Conservation (phyloP, 92 coral and sea anemone species). For the Porites cylindrica region DNA sequence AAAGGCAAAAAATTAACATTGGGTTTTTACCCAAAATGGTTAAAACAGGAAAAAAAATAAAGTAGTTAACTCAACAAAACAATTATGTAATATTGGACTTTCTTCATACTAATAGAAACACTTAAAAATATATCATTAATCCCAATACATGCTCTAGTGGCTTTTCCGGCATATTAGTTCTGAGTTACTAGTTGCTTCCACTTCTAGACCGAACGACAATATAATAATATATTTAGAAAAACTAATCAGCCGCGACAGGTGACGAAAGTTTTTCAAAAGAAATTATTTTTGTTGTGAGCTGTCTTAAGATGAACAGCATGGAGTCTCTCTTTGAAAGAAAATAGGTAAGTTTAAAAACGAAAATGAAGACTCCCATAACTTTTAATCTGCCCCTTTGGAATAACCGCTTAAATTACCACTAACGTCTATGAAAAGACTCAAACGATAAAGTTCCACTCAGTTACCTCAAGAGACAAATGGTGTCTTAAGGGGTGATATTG, state of each 20-base stretch:
- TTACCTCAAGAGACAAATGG: too few relatives aligned
- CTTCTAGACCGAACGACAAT: background rate
- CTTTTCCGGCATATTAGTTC: background rate
- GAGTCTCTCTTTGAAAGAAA: background rate
- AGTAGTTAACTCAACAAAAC: background rate
- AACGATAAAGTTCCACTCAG: too few relatives aligned
- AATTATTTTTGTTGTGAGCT: constrained; percentile 6
- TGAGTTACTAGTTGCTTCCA: background rate
- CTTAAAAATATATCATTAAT: background rate
- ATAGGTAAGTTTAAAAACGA: background rate
- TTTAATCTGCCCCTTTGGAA: too few relatives aligned
- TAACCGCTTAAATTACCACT: too few relatives aligned
- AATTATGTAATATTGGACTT: constrained; percentile 3
- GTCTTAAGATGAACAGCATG: background rate
- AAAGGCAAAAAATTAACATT: background rate
- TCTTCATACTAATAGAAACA: background rate
- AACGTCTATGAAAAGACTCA: too few relatives aligned
- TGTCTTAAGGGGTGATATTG: too few relatives aligned
- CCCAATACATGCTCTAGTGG: background rate
- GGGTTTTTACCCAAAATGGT: background rate
- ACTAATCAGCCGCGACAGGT: background rate
- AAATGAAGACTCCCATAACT: background rate
- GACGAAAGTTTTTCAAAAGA: constrained; percentile 13
- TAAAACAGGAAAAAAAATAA: background rate
- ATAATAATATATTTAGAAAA: background rate